phyloP scores from a whole-genome alignment of 2,888 invertebrate genomes.

The Gibbula magus region DNA sequence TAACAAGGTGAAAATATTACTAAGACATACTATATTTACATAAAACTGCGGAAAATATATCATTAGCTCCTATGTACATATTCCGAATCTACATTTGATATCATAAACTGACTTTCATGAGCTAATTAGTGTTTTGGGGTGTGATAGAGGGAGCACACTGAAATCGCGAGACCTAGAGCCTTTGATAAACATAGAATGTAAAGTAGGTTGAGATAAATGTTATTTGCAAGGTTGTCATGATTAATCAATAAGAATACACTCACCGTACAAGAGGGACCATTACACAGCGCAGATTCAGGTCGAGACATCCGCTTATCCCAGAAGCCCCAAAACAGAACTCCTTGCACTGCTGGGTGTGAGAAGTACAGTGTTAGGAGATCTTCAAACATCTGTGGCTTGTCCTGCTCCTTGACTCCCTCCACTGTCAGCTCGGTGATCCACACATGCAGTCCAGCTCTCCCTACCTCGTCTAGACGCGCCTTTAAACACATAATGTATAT shows the following conservation, averaged over 20 bases:
- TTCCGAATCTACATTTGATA: too few species aligned
- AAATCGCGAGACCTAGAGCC: too few species aligned
- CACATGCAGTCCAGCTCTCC: constrained; percentile 29
- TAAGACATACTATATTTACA: too few species aligned
- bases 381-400: constrained; percentile 29
- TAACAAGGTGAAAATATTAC: too few species aligned
- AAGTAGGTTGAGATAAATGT: too few species aligned
- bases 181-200: too few species aligned
- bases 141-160: too few species aligned
- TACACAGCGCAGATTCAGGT: constrained; percentile 27
- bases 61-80: too few species aligned
- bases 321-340: constrained; percentile 38
- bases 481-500: not conserved
- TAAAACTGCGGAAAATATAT: too few species aligned
- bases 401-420: constrained; percentile 14
- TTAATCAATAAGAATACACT: not conserved
- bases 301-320: constrained; percentile 28
- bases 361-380: constrained; percentile 29
- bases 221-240: too few species aligned
- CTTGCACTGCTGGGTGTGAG: constrained; percentile 30
- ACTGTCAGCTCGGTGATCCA: constrained; percentile 36
- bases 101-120: too few species aligned
- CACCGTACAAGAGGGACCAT: constrained; percentile 19
- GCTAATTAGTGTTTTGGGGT: too few species aligned
- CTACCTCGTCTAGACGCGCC: constrained; percentile 28